Conservation (phyloP, 2,888 invertebrate species). For the Eupeodes luniger region DNA sequence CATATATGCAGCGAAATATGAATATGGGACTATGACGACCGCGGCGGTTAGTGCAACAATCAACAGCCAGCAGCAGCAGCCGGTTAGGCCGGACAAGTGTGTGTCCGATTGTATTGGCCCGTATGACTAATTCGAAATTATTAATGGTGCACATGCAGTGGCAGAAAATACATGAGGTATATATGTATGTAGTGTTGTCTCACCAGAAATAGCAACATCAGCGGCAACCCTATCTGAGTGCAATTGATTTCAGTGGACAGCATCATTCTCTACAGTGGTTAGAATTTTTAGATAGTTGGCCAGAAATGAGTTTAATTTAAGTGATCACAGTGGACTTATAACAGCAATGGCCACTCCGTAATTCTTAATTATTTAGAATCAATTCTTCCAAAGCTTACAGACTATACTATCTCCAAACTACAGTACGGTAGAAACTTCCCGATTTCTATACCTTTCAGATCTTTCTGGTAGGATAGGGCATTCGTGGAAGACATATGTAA, state of each 20-base stretch:
- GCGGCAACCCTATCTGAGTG: constrained; percentile 36
- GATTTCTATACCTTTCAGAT: too few relatives aligned
- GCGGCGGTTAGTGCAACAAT: background rate
- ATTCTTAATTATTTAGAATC: too few relatives aligned
- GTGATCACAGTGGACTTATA: background rate
- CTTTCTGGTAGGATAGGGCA: too few relatives aligned
- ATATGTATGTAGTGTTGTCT: background rate
- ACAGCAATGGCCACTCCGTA: too few relatives aligned
- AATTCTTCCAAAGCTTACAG: too few relatives aligned
- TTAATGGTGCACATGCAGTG: constrained; percentile 75
- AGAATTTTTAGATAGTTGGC: background rate
- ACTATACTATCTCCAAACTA: too few relatives aligned
- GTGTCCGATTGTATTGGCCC: constrained; percentile 68
- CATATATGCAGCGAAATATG: background rate
- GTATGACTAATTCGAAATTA: constrained; percentile 76
- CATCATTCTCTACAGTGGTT: constrained; percentile 20
- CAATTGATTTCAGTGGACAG: constrained; percentile 11
- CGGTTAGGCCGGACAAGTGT: constrained; percentile 72
- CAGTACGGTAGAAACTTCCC: too few relatives aligned
- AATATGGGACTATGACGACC: constrained; percentile 1
- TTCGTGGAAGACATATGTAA: too few relatives aligned
- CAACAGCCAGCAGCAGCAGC: constrained; percentile 33
- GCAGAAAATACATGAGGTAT: constrained; percentile 54
- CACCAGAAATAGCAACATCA: constrained; percentile 20
- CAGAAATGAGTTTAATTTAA: background rate